Percentiles rank a stretch among this genome's conserved stretches.
These are phyloP conservation scores for Bimastos eiseni DNA, from an alignment of 2,888 invertebrate genomes.

Conservation along the genomic window DNA sequence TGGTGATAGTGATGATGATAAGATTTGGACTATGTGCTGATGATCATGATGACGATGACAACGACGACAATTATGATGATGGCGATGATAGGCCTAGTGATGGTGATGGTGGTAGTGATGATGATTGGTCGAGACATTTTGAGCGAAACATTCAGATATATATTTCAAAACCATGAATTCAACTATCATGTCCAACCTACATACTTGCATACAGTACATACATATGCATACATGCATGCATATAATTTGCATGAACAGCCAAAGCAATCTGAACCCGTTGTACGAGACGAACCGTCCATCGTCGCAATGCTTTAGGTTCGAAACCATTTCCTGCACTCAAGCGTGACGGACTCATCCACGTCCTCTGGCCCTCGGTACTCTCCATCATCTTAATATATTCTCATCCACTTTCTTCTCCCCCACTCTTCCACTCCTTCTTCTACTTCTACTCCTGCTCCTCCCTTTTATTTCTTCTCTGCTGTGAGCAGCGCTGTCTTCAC, in stretches of 20 bases:
- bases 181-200: too few relatives aligned
- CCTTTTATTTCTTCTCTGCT: background rate
- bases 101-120: background rate
- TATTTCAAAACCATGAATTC: too few relatives aligned
- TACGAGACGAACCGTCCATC: background rate
- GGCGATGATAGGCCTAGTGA: background rate
- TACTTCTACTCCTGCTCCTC: too few relatives aligned
- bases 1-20: slow-evolving; percentile 8
- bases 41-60: too few relatives aligned
- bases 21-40: background rate
- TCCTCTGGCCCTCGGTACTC: background rate
- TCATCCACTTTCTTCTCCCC: background rate
- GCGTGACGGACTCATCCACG: background rate
- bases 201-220: too few relatives aligned
- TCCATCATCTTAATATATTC: background rate
- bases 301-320: background rate
- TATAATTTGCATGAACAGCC: background rate
- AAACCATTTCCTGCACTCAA: background rate
- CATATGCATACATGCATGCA: background rate
- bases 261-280: background rate
- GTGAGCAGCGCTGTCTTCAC: too few relatives aligned
- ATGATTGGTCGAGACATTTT: too few relatives aligned
- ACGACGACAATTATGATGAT: too few relatives aligned
- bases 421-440: too few relatives aligned
- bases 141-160: too few relatives aligned